These are phyloP conservation scores for Harpagoxenus sublaevis DNA, from an alignment of 2,888 invertebrate species.

Conservation along the genomic window DNA sequence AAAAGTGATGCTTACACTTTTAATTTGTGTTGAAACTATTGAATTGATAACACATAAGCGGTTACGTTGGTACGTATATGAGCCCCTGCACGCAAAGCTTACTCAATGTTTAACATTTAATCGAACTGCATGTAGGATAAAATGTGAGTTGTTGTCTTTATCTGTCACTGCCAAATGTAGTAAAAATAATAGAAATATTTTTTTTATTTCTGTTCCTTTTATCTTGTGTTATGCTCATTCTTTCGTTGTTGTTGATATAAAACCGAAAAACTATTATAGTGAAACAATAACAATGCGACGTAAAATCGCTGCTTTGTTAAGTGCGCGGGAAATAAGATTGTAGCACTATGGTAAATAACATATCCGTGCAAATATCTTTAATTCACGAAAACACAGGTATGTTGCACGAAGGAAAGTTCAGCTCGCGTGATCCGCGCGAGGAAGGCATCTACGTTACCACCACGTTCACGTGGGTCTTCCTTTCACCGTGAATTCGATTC, in stretches of 20 bases:
- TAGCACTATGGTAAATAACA: neutral
- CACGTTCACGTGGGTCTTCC: constrained; percentile 16
- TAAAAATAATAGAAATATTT: neutral
- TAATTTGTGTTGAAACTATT: too few relatives aligned
- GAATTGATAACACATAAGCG: too few relatives aligned
- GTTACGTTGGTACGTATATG: too few relatives aligned
- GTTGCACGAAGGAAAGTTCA: neutral
- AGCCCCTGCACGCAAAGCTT: too few relatives aligned
- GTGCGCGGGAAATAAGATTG: neutral
- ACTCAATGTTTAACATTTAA: neutral
- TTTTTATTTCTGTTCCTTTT: neutral
- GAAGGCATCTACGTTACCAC: neutral
- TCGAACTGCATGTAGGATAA: neutral
- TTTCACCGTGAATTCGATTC: constrained; percentile 44
- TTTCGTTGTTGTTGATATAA: neutral
- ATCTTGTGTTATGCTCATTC: neutral
- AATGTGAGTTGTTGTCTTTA: neutral
- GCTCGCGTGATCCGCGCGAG: neutral
- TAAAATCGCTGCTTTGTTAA: constrained; percentile 1
- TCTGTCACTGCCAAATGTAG: neutral
- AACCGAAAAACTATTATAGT: neutral
- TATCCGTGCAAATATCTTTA: constrained; percentile 16
- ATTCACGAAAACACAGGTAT: constrained; percentile 16
- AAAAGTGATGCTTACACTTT: too few relatives aligned
- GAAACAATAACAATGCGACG: neutral